Base-by-base conservation (phyloP, 2,113 vertebrate species). In the Okapia johnstoni region DNA sequence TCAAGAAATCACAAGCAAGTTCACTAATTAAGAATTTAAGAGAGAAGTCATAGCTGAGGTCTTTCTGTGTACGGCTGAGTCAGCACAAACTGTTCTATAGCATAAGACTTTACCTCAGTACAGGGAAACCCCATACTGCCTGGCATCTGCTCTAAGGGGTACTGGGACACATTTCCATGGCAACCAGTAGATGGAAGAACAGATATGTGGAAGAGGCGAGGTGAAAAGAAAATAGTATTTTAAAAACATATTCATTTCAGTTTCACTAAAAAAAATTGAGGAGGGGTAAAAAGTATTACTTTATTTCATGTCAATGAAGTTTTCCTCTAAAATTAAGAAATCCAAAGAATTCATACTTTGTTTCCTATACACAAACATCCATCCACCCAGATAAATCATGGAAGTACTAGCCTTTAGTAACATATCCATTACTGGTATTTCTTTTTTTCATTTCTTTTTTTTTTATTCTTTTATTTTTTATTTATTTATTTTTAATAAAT, bases 131-230 rank as follows among this genome's bases (percentile, higher is more conserved):
- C 10, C 14, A 60, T 10, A 36, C 10, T 33, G 30, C 50, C 60
- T 88, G 90, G 89, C 50, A 94, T 80, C 55, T 63, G 85, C 97
- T 98, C 95, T 97, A 95, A 97, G 89, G 60, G 43, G 83, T 79
- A 23, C 46, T 80, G 97, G 94, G 93, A 94, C 54, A 85, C 17
- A 54, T 98, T 99, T 97, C 97, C 97, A 98, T 95, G 97, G 97
- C 97, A 98, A 97, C 98, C 16, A 83, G 43, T 46, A 81, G 7
- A 46, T 3, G 5, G 2, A 25, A 17, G 60, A 80, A 43, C 13
- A 84, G 95, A 88, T 36, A 50, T 92, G 28, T 61, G 55, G 40
- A 40, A 33, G 61, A 43, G 92, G 95, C 36, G 85, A 91, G 2
- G 5, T 57, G 28, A 13, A n/a, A 61, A 50, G 54, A 57, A 14